These are phyloP conservation scores for Arrhopalites spinosus DNA, from an alignment of 2,888 invertebrate genomes.

Conservation along the genomic window DNA sequence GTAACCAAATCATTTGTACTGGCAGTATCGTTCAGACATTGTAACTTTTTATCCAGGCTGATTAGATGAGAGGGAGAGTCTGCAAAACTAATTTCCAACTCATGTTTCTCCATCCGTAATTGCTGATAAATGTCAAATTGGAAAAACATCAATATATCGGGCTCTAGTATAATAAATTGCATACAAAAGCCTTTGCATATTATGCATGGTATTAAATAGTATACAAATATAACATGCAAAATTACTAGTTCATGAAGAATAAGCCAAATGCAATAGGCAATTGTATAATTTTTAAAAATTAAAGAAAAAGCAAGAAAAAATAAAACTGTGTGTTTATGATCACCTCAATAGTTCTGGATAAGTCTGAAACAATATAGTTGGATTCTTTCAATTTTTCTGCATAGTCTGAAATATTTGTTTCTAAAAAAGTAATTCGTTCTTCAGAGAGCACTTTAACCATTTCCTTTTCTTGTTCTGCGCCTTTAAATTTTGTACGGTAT, in stretches of 20 bases:
- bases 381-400: neutral
- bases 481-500: neutral
- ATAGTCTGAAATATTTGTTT: neutral
- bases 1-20: neutral
- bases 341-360: slow-evolving; percentile 9
- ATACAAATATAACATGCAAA: neutral
- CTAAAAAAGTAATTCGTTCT: slow-evolving; percentile 7
- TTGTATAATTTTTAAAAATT: no score
- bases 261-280: no score
- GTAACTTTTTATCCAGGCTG: slow-evolving; percentile 1
- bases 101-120: slow-evolving; percentile 21
- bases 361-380: neutral
- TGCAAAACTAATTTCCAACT: slow-evolving; percentile 22
- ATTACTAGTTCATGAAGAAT: no score
- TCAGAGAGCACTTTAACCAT: neutral
- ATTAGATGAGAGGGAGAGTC: neutral
- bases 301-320: no score
- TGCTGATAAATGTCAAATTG: slow-evolving; percentile 3
- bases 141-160: neutral
- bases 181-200: neutral
- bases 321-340: no score
- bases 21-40: neutral
- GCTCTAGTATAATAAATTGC: neutral
- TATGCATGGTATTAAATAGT: neutral
- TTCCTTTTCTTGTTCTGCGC: neutral